Base-by-base conservation (phyloP, 2,113 vertebrate species). In the Tretioscincus oriximinensis region DNA sequence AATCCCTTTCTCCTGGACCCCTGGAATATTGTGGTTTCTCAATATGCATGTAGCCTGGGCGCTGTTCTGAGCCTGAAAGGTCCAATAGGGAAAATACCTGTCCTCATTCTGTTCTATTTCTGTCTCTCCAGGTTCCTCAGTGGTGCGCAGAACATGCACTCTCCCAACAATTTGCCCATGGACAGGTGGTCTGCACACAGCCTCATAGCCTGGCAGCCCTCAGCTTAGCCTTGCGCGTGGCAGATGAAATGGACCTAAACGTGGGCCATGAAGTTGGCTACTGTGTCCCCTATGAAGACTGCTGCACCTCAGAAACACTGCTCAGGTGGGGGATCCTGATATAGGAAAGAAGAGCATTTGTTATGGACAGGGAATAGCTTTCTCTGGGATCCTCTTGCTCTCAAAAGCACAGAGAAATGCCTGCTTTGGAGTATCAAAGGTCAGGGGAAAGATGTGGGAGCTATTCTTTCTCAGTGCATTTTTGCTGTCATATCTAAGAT, bases 201-300 rank as follows among this genome's bases (percentile, higher is more conserved):
- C 98, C 98, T 2, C 91, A 97, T 74, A 94, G 96, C 0, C 94
- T 95, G 82, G 97, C 98, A 0, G 97, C 97, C 14, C 93, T 95
- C 81, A 98, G 97, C 91, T 91, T 99, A 85, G 96, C 98, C 2
- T 90, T 98, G 18, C 95, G 95, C 0, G 97, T 99, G 87, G 98
- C 98, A 0, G 98, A 99, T 7, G 98, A 99, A 92, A 99, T 99
- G 98, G 98, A 99, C 92, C 94, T 99, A 64, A 98, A 96, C 68
- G 87, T 99, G 91, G 98, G 98, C 74, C 95, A 98, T 21, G 98
- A 99, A 92, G 95, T 99, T 31, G 97, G 98, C 77, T 99, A 99
- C 94, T 95, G 96, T 31, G 95, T 98, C 70, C 95, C 97, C 4
- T 96, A 98, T 1, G 98, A 99, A 84, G 97, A 99, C 86, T 96